phyloP scores from a whole-genome alignment of 1,140 invertebrate genomes.

The Drosophila kanapiae region DNA sequence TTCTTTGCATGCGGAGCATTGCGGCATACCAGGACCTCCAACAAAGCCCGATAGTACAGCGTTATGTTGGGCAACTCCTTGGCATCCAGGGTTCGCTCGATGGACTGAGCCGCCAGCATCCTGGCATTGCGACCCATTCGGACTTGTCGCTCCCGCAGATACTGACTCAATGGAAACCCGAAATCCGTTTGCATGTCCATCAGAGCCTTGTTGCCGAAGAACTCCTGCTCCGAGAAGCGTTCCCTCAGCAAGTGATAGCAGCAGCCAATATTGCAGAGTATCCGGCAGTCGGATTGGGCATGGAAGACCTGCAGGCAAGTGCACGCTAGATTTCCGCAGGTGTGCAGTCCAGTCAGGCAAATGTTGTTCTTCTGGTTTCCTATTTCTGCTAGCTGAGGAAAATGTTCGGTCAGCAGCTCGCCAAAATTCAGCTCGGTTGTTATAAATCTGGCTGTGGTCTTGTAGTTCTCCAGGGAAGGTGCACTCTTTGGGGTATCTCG shows the following conservation, averaged over 20 bases:
- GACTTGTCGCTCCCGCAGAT: conserved; percentile 87
- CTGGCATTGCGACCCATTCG: conserved; percentile 91
- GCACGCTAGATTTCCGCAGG: conserved; percentile 94
- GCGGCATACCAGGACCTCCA: conserved; percentile 88
- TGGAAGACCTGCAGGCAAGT: conserved; percentile 91
- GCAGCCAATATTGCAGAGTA: conserved; percentile 93
- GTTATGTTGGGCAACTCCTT: conserved; percentile 87
- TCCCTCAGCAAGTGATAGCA: conserved; percentile 95
- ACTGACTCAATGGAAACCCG: conserved; percentile 90
- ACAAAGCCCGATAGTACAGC: conserved; percentile 90
- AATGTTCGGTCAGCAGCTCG: conserved; percentile 86
- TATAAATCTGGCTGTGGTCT: conserved; percentile 86
- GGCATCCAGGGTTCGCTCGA: conserved; percentile 88
- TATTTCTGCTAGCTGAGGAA: conserved; percentile 60
- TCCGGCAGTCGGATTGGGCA: conserved; percentile 86
- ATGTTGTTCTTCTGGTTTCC: conserved; percentile 75
- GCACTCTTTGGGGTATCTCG: conserved; percentile 2
- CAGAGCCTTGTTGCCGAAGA: conserved; percentile 70
- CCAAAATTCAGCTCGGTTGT: conserved; percentile 86
- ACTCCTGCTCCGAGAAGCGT: conserved; percentile 82
- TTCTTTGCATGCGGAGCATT: conserved; percentile 68
- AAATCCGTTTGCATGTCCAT: conserved; percentile 57
- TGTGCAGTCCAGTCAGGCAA: conserved; percentile 92
- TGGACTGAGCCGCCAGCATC: conserved; percentile 93
- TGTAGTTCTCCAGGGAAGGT: conserved; percentile 76